These are phyloP conservation scores for Aphelocoma californica DNA, from an alignment of 2,797 vertebrate species.

Conservation along the genomic window DNA sequence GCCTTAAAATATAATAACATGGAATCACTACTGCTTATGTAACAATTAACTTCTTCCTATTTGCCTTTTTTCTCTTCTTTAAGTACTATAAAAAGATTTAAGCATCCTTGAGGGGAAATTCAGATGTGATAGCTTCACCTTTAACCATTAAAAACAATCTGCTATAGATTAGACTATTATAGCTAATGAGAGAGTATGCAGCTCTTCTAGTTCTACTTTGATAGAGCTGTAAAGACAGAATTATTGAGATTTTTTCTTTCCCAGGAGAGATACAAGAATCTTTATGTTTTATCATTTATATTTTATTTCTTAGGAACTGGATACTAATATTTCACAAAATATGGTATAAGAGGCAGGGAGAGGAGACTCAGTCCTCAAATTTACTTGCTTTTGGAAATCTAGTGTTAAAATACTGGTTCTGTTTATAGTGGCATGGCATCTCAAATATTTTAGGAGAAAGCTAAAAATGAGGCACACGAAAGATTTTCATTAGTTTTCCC, in stretches of 20 bases:
- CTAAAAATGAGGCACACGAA: background rate
- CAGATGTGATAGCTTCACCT: background rate
- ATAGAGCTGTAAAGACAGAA: background rate
- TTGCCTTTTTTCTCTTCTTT: background rate
- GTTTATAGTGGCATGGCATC: background rate
- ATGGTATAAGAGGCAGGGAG: accelerated
- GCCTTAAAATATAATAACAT: background rate
- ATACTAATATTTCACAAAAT: background rate
- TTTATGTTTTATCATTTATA: background rate
- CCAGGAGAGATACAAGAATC: background rate
- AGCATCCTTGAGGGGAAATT: background rate
- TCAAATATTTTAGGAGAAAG: background rate
- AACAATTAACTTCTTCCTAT: background rate
- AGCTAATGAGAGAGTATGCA: background rate
- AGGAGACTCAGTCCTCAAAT: background rate
- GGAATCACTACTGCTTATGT: background rate
- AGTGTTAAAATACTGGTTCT: background rate
- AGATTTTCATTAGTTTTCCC: background rate
- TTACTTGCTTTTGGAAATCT: background rate
- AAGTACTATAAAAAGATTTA: background rate
- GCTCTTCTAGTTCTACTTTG: background rate
- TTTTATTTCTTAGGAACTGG: background rate
- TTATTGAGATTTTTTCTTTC: background rate
- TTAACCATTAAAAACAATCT: background rate
- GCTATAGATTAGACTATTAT: background rate